Percentiles rank a stretch among this genome's conserved stretches.
These are phyloP conservation scores for Epinotia brunnichana DNA, from an alignment of 2,888 invertebrate genomes.

Conservation along the genomic window DNA sequence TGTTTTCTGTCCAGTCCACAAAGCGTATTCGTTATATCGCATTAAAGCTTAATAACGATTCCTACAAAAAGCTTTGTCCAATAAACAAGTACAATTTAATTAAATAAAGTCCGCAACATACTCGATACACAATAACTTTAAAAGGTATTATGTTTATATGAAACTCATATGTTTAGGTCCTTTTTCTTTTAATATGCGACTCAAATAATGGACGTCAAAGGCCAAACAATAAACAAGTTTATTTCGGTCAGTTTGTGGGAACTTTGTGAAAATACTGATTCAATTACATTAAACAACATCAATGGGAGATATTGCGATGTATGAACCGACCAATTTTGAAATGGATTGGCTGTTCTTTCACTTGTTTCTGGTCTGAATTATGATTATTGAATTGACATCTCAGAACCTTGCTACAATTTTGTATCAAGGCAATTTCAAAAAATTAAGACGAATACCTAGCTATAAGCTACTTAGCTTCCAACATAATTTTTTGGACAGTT, in stretches of 20 bases:
- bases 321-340: neutral
- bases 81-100: slow-evolving; percentile 27
- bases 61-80: slow-evolving; percentile 17
- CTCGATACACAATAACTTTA: neutral
- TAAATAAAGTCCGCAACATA: slow-evolving; percentile 10
- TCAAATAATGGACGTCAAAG: slow-evolving; percentile 32
- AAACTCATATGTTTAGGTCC: neutral
- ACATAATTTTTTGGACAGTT: no score
- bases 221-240: slow-evolving; percentile 26
- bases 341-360: neutral
- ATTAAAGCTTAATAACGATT: slow-evolving; percentile 25
- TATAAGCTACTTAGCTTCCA: no score
- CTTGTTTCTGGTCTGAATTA: neutral
- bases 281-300: slow-evolving; percentile 13
- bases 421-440: no score
- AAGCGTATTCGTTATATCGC: slow-evolving; percentile 6
- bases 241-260: slow-evolving; percentile 23
- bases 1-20: slow-evolving; percentile 7
- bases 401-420: no score
- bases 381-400: no score
- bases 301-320: neutral
- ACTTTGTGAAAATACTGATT: slow-evolving; percentile 3
- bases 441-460: no score
- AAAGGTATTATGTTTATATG: neutral
- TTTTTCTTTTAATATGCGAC: neutral